These are phyloP conservation scores for Sanderia malayensis DNA, from an alignment of 30 jellyfish, hydroid and myxozoan genomes.

Conservation along the genomic window DNA sequence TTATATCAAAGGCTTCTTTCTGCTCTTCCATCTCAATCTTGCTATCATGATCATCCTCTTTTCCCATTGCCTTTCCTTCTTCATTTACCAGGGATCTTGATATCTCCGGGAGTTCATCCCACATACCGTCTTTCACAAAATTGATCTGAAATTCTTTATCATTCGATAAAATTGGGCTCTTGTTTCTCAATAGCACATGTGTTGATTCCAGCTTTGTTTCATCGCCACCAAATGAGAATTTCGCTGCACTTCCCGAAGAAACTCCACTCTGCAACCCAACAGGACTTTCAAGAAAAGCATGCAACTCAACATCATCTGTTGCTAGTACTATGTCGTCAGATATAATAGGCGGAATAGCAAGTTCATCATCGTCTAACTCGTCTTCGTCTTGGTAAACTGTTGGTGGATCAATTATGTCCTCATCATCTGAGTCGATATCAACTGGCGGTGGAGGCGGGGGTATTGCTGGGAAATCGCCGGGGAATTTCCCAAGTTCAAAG, in stretches of 20 bases:
- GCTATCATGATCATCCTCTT: not conserved
- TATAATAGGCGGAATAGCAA: not conserved
- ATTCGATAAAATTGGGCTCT: too few species aligned
- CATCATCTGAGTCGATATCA: conserved; percentile 43
- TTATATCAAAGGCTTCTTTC: not conserved
- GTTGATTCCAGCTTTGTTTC: not conserved
- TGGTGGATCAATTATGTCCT: conserved; percentile 56
- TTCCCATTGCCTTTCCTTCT: not conserved
- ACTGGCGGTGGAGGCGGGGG: conserved; percentile 69
- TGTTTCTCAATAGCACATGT: not conserved
- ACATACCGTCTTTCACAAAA: not conserved
- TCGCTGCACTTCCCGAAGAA: not conserved
- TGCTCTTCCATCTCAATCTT: not conserved
- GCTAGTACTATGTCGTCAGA: not conserved
- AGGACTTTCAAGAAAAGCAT: not conserved
- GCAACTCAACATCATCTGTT: not conserved
- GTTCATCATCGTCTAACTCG: conserved; percentile 10
- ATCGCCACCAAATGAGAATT: not conserved
- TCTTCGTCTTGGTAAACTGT: conserved; percentile 21
- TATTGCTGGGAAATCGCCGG: conserved; percentile 42
- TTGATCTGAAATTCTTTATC: too few species aligned
- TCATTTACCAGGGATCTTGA: too few species aligned
- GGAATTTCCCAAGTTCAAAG: conserved; percentile 42
- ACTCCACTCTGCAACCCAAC: not conserved
- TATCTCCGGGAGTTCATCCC: not conserved